A percentile compares a stretch with the other conserved stretches of the same genome.
phyloP scores from a whole-genome alignment of 2,113 vertebrate genomes.

The Channa maculata region DNA sequence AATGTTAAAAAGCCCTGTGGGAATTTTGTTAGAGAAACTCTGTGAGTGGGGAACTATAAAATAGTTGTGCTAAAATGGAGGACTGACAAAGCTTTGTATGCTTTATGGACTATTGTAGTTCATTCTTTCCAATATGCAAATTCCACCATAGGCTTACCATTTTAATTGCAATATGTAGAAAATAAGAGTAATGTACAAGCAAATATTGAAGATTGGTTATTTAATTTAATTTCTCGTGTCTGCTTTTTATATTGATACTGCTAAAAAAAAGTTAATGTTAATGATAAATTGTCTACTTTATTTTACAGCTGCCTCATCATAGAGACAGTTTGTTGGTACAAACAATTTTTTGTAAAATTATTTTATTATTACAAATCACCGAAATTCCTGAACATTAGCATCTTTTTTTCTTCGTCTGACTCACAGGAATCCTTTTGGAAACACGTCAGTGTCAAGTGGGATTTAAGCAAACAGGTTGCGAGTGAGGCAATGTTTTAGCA shows the following conservation, averaged over 20 bases:
- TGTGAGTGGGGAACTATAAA: slow-evolving; percentile 51
- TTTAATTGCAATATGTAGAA: neutral
- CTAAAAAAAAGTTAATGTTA: neutral
- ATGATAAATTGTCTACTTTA: too few relatives aligned
- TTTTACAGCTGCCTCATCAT: too few relatives aligned
- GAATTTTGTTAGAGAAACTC: slow-evolving; percentile 72
- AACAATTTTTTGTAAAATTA: neutral
- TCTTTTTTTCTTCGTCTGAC: slow-evolving; percentile 33
- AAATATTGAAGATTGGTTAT: neutral
- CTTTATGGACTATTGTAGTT: neutral
- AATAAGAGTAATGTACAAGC: neutral
- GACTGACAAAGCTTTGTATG: slow-evolving; percentile 33
- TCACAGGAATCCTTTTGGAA: slow-evolving; percentile 38
- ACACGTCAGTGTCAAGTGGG: slow-evolving; percentile 39
- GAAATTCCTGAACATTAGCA: slow-evolving; percentile 24
- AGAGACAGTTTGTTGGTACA: neutral
- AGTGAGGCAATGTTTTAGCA: slow-evolving; percentile 74
- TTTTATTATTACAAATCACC: slow-evolving; percentile 12
- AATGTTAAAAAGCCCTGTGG: slow-evolving; percentile 82
- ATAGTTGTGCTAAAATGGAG: slow-evolving; percentile 41
- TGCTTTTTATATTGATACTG: neutral
- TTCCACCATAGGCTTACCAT: neutral
- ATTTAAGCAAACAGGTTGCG: slow-evolving; percentile 61
- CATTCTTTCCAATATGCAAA: slow-evolving; percentile 1
- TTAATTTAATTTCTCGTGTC: neutral